Percentiles rank a stretch among this genome's conserved stretches.
Evolutionary conservation across 1,140 invertebrate genomes (phyloP).

Genomic region (Eubasilissa regina): DNA sequence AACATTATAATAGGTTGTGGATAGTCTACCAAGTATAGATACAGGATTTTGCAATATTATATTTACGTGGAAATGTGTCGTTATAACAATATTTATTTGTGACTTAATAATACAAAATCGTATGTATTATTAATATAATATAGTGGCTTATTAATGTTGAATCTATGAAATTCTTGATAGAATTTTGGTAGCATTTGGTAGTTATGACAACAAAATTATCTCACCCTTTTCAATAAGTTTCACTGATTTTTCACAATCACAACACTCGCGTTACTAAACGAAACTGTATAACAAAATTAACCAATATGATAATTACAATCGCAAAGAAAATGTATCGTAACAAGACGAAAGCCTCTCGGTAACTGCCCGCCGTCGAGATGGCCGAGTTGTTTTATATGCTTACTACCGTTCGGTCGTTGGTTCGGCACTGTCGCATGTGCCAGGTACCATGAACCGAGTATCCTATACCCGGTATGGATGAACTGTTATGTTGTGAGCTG

Average conservation of each 20-base stretch:
- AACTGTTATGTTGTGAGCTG: constrained; percentile 5
- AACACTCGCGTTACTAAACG: constrained; percentile 10
- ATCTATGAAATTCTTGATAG: too few relatives aligned
- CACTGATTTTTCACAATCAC: constrained; percentile 17
- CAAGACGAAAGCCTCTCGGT: constrained; percentile 17
- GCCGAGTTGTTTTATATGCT: constrained; percentile 24
- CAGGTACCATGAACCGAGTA: not conserved
- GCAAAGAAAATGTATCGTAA: constrained; percentile 6
- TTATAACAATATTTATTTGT: too few relatives aligned
- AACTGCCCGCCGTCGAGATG: not conserved
- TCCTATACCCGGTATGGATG: not conserved
- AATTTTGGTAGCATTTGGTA: too few relatives aligned
- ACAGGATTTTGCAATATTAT: too few relatives aligned
- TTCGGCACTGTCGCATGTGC: not conserved
- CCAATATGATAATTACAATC: constrained; percentile 11
- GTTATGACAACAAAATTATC: not conserved
- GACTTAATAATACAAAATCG: too few relatives aligned
- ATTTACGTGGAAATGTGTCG: too few relatives aligned
- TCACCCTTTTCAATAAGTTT: constrained; percentile 1
- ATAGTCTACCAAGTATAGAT: too few relatives aligned
- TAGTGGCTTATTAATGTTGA: too few relatives aligned
- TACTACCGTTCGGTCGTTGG: not conserved
- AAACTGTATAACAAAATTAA: constrained; percentile 17
- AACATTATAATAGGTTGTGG: too few relatives aligned
- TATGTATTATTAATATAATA: too few relatives aligned